A percentile compares a stretch with the other conserved stretches of the same genome.
Conservation (phyloP, 2,888 invertebrate genomes). For the Plemyria rubiginata region DNA sequence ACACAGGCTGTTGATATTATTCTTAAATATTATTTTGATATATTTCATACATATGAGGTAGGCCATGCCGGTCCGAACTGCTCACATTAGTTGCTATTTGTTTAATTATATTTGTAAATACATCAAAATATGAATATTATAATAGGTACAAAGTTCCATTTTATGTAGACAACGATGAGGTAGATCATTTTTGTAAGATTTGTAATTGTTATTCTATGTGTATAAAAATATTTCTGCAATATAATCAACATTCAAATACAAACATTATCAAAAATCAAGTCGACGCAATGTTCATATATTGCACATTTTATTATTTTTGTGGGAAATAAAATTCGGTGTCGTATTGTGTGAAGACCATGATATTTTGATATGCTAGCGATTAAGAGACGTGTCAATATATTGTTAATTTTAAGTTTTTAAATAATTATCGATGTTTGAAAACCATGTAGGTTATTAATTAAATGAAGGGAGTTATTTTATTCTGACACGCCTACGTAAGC, state of each 20-base stretch:
- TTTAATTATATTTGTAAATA: slow-evolving; percentile 37
- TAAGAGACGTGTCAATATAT: slow-evolving; percentile 37
- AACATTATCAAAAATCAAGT: slow-evolving; percentile 81
- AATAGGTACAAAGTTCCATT: slow-evolving; percentile 14
- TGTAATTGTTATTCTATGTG: slow-evolving; percentile 69
- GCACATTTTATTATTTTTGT: slow-evolving; percentile 60
- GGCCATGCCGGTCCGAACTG: slow-evolving; percentile 62
- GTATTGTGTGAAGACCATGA: slow-evolving; percentile 52
- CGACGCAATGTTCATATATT: slow-evolving; percentile 76
- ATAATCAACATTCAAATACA: slow-evolving; percentile 83
- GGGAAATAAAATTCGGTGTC: slow-evolving; percentile 53
- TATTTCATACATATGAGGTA: slow-evolving; percentile 53
- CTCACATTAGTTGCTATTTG: slow-evolving; percentile 44
- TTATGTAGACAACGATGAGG: slow-evolving; percentile 71
- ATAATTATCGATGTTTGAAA: slow-evolving; percentile 12
- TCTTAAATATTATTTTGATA: slow-evolving; percentile 36
- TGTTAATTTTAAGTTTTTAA: neutral
- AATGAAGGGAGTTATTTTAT: slow-evolving; percentile 46
- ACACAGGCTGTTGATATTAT: slow-evolving; percentile 35
- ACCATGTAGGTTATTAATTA: slow-evolving; percentile 6
- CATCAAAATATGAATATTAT: slow-evolving; percentile 30
- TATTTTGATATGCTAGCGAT: slow-evolving; percentile 50
- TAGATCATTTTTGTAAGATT: slow-evolving; percentile 71
- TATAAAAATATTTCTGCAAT: slow-evolving; percentile 84
- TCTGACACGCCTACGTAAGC: slow-evolving; percentile 53